Evolutionary conservation across 2,888 invertebrate species (phyloP), one percentile per base, ranked within the genome.

Genomic region (Stenotaenia linearis): DNA sequence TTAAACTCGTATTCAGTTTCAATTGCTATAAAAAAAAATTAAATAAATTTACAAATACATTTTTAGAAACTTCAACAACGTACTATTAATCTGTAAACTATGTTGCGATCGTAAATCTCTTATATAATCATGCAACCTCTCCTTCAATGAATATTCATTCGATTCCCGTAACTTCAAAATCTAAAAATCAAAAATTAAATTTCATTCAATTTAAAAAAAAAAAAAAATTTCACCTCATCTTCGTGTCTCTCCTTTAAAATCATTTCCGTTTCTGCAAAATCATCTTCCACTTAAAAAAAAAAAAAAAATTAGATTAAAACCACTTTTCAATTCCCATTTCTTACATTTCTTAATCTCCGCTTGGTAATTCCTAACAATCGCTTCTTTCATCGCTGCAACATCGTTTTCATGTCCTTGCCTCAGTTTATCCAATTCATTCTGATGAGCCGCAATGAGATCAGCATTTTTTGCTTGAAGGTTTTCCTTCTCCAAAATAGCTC

Each of bases 81-180:
- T 56, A 56, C 56, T 56, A 23, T 56, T 56, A 21, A 56, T 56
- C 7, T 56, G 56, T 23, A 56, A 21, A 23, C 56, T 56, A 21
- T 56, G 56, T 56, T 56, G 56, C 18, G 23, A 23, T 18, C 56
- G 18, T 5, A 56, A 56, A 23, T 56, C 56, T 5, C 9, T 4
- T 18, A 56, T 10, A 3, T 56, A 21, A 1, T 23, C 56, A 18
- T 81, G 76, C 28, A 81, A 32, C 30, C 81, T 80, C 78, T 40
- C 0, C 25, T n/a, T 85, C 85, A 84, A 80, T 83, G 84, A 37
- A 35, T 61, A 82, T 56, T 56, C 56, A 56, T 56, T 18, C 23
- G 10, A 10, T 56, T 56, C 56, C 40, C 40, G 40, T 9, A 7
- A 15, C n/a, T 40, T n/a, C 40, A 40, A 40, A 1, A 40, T 21